These are phyloP conservation scores for Synanthedon formicaeformis DNA, from an alignment of 2,888 invertebrate genomes.

Conservation along the genomic window DNA sequence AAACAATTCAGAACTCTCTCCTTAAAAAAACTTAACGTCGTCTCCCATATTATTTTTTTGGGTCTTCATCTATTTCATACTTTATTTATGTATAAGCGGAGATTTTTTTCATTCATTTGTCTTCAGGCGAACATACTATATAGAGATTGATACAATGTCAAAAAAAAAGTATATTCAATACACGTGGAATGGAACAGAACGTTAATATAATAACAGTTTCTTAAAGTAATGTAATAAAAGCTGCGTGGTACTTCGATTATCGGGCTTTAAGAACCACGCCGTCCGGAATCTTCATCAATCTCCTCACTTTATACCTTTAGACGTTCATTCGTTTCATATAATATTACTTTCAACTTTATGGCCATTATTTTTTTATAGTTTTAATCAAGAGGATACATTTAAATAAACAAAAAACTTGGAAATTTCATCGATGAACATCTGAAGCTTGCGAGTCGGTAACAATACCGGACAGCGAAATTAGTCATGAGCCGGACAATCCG, in stretches of 20 bases:
- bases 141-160: background rate
- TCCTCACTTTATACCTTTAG: background rate
- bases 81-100: too few species aligned
- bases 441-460: background rate
- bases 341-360: background rate
- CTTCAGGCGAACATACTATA: background rate
- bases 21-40: too few species aligned
- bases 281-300: background rate
- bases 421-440: background rate
- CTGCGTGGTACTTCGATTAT: background rate
- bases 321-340: background rate
- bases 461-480: slow-evolving; percentile 1
- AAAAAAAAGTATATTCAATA: background rate
- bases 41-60: too few species aligned
- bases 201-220: background rate
- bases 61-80: too few species aligned
- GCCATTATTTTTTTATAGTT: background rate
- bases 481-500: slow-evolving; percentile 2
- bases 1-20: too few species aligned
- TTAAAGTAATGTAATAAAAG: background rate
- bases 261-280: background rate
- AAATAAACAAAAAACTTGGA: background rate
- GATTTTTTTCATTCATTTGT: background rate
- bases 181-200: background rate
- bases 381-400: background rate